Evolutionary conservation across 2,113 vertebrate species (phyloP).

Genomic region (Myotis davidii): DNA sequence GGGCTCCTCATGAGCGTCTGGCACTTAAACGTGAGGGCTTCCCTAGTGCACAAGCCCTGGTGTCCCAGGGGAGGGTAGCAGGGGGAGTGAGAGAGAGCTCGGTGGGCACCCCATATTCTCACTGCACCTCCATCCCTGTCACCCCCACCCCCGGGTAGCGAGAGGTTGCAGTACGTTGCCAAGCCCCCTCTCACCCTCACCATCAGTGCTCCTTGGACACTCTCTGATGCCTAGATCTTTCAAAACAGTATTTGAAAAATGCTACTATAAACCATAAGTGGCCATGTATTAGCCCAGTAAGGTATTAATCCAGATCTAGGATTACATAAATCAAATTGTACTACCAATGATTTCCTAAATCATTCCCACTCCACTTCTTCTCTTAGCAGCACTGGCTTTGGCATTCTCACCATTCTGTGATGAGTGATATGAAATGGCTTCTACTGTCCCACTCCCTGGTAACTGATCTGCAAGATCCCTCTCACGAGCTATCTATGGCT

Average conservation of each 20-base stretch:
- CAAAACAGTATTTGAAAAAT: background rate
- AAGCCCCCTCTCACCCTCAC: background rate
- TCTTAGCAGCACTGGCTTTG: background rate
- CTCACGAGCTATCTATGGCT: background rate
- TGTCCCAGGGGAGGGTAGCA: too few relatives aligned
- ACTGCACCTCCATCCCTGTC: too few relatives aligned
- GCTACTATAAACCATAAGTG: background rate
- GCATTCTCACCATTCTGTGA: background rate
- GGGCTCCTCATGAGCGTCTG: too few relatives aligned
- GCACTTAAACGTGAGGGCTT: too few relatives aligned
- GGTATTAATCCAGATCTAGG: background rate
- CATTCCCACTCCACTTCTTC: background rate
- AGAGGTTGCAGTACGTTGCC: too few relatives aligned
- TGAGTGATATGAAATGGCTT: background rate
- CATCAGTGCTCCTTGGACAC: background rate
- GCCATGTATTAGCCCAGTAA: background rate
- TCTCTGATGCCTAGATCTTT: background rate
- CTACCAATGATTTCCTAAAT: background rate
- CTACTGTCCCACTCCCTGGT: background rate
- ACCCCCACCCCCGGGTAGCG: too few relatives aligned
- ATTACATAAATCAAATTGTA: background rate
- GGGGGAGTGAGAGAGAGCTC: too few relatives aligned
- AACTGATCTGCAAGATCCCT: background rate
- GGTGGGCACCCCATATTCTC: too few relatives aligned
- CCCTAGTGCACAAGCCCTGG: too few relatives aligned